Evolutionary conservation across 2,888 invertebrate genomes (phyloP).

Genomic region (Philhelius pedissequus): DNA sequence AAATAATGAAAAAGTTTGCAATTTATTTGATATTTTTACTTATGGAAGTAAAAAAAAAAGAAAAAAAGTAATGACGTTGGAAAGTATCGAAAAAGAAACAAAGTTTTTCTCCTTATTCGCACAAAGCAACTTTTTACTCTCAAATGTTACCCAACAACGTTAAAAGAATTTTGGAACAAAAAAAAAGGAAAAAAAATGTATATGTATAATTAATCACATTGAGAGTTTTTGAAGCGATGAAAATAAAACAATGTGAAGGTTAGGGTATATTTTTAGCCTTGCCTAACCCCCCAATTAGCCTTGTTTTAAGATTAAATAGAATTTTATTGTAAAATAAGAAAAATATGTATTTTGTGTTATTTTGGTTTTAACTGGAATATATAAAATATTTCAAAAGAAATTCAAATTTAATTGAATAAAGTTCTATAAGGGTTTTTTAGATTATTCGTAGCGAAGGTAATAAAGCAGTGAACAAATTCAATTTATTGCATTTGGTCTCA

Average conservation of each 20-base stretch:
- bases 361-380: no score
- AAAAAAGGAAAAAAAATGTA: neutral
- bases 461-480: no score
- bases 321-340: neutral
- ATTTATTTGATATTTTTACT: conserved; percentile 59
- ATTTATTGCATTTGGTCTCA: no score
- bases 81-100: conserved; percentile 18
- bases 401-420: no score
- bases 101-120: neutral
- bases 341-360: no score
- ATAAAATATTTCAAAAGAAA: no score
- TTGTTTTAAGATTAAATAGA: neutral
- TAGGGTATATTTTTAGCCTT: neutral
- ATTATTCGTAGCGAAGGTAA: no score
- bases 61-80: neutral
- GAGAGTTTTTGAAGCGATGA: neutral
- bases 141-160: neutral
- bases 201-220: conserved; percentile 18
- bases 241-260: neutral
- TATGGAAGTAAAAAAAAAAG: neutral
- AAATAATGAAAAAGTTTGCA: conserved; percentile 56
- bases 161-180: neutral
- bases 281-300: conserved; percentile 11
- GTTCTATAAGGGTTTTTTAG: no score
- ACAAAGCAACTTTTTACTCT: neutral